Percentiles rank a stretch among this genome's conserved stretches.
phyloP scores from a whole-genome alignment of 2,113 vertebrate species.

The Nematolebias whitei region DNA sequence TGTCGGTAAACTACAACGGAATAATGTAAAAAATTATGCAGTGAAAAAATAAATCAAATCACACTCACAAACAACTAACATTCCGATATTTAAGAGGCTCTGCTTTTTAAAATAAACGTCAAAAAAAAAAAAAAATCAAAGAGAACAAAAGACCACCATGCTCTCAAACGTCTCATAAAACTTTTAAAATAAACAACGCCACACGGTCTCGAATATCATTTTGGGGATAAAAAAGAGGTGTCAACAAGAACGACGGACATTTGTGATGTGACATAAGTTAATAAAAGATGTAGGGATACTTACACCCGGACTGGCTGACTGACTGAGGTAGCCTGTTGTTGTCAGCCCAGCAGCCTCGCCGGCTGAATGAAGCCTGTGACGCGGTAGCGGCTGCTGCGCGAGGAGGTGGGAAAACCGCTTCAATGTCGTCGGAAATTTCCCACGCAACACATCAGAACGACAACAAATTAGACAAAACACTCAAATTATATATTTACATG shows the following conservation, averaged over 20 bases:
- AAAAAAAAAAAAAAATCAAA: conserved; percentile 50
- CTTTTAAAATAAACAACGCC: conserved; percentile 41
- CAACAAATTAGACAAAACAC: background rate
- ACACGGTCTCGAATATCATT: background rate
- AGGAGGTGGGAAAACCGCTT: conserved; percentile 21
- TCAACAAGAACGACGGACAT: background rate
- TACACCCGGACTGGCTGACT: conserved; percentile 55
- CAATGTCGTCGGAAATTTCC: background rate
- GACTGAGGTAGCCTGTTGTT: conserved; percentile 74
- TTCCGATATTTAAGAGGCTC: conserved; percentile 22
- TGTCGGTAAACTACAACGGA: background rate
- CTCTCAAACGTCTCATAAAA: conserved; percentile 54
- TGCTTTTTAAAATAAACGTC: background rate
- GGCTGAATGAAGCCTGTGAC: conserved; percentile 64
- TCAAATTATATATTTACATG: background rate
- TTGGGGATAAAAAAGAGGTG: background rate
- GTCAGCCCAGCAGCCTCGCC: conserved; percentile 59
- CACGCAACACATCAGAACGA: rapidly evolving
- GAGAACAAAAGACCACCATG: conserved; percentile 77
- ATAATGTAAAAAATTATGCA: background rate
- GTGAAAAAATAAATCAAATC: background rate
- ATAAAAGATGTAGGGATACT: conserved; percentile 54
- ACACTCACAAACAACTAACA: background rate
- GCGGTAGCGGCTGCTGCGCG: conserved; percentile 56
- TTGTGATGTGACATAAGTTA: conserved; percentile 15